These are phyloP conservation scores for Laticauda colubrina DNA, from an alignment of 2,113 vertebrate species.

Conservation along the genomic window DNA sequence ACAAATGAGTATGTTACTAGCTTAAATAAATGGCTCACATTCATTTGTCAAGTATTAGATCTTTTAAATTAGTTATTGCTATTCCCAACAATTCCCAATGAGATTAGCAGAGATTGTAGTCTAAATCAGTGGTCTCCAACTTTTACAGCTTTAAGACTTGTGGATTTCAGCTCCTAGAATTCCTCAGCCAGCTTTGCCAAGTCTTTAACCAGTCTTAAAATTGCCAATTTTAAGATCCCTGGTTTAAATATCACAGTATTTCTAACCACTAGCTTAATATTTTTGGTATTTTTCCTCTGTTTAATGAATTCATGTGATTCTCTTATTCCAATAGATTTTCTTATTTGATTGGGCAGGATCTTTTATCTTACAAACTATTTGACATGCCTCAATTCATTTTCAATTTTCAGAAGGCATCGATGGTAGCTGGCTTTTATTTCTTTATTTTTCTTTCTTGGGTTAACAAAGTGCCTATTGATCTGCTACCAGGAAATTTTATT, in stretches of 20 bases:
- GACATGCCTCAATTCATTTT: background rate
- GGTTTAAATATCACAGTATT: background rate
- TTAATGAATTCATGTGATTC: background rate
- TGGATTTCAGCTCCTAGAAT: too few relatives aligned
- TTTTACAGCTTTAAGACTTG: too few relatives aligned
- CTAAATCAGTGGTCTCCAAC: too few relatives aligned
- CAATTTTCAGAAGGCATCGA: background rate
- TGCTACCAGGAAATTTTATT: background rate
- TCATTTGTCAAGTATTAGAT: background rate
- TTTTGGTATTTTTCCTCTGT: background rate
- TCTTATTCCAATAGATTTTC: background rate
- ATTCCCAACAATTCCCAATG: background rate
- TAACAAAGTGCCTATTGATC: background rate
- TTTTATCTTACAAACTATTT: background rate
- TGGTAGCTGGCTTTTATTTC: background rate
- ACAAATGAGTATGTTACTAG: too few relatives aligned
- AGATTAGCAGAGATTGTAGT: too few relatives aligned
- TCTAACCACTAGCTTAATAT: background rate
- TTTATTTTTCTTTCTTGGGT: background rate
- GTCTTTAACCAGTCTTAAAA: too few relatives aligned
- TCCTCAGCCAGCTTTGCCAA: too few relatives aligned
- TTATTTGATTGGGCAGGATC: background rate
- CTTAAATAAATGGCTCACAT: background rate
- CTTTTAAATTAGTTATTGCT: background rate
- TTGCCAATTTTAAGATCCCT: background rate